Evolutionary conservation across 2,888 invertebrate species (phyloP).

Genomic region (Agrypnus murinus): DNA sequence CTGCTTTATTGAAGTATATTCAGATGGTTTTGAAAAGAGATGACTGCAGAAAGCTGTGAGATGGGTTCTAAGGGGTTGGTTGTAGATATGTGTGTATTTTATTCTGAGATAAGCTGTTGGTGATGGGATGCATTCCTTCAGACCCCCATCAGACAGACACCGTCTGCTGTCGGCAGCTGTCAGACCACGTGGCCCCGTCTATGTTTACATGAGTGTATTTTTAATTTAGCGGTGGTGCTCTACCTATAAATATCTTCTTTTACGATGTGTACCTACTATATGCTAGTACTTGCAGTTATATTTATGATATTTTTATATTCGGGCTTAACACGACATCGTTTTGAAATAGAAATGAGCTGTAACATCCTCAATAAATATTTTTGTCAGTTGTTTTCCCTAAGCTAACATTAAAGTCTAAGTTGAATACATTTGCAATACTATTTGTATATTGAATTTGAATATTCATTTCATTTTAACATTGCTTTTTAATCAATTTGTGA

Average conservation of each 20-base stretch:
- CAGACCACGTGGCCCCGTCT: conserved; percentile 47
- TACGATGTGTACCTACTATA: conserved; percentile 3
- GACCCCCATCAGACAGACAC: conserved; percentile 53
- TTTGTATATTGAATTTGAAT: too few species aligned
- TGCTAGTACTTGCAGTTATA: too few species aligned
- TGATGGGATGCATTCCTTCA: conserved; percentile 49
- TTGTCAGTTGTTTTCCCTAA: too few species aligned
- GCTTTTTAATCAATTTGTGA: too few species aligned
- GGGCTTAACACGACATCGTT: too few species aligned
- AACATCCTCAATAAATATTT: too few species aligned
- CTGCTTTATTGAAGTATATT: neutral
- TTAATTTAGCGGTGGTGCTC: conserved; percentile 42
- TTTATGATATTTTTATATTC: too few species aligned
- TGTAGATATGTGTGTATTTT: neutral
- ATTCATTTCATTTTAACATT: too few species aligned
- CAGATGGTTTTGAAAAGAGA: neutral
- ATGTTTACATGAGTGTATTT: conserved; percentile 51
- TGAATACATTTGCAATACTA: too few species aligned
- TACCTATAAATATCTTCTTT: conserved; percentile 45
- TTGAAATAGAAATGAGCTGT: too few species aligned
- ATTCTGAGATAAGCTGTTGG: conserved; percentile 36
- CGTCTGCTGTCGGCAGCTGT: conserved; percentile 50
- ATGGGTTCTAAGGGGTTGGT: neutral
- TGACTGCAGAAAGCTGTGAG: too few species aligned
- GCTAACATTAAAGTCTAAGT: too few species aligned